Evolutionary conservation across 1,140 invertebrate genomes (phyloP), one percentile per base, ranked within the genome.

Genomic region (Euura lappo): DNA sequence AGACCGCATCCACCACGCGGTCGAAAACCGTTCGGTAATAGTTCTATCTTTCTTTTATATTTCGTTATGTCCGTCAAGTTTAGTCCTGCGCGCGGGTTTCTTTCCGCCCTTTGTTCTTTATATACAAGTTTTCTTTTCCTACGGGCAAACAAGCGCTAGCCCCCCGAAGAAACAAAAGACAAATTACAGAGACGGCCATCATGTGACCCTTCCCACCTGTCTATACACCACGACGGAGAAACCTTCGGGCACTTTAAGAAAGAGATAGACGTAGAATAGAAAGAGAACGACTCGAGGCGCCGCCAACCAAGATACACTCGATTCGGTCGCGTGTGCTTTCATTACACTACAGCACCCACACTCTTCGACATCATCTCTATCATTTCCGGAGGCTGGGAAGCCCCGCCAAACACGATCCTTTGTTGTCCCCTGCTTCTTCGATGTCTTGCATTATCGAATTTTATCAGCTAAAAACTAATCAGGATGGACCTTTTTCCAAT

Each of bases 161-260:
- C 72, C 69, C 75, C 72, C 8, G 76, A 76, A 80, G 79, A 86
- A 86, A 86, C 85, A 84, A 86, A 86, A 87, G 85, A 87, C 84
- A 85, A 87, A 87, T 87, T 85, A 85, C 84, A 78, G 78, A 79
- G 76, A 81, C 79, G 81, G 78, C 79, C 79, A 82, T 77, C 79
- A 81, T 81, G 84, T 74, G 84, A 85, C 79, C 84, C 79, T 82
- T 81, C 77, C 80, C 84, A 87, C 84, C 84, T 85, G 84, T 81
- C 81, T 78, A 78, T 69, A 72, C 45, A 68, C 65, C 65, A 44
- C 47, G 28, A 28, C 42, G 65, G 51, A 45, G 60, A 71, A 71
- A 71, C 71, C 68, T 13, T 60, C 51, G 51, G 51, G 51, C 51
- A n/a, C 4, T 60, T n/a, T 8, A 6, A 69, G 46, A 71, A 65